These are phyloP conservation scores for Caenorhabditis panamensis DNA, from an alignment of 2,888 invertebrate species.

Conservation along the genomic window DNA sequence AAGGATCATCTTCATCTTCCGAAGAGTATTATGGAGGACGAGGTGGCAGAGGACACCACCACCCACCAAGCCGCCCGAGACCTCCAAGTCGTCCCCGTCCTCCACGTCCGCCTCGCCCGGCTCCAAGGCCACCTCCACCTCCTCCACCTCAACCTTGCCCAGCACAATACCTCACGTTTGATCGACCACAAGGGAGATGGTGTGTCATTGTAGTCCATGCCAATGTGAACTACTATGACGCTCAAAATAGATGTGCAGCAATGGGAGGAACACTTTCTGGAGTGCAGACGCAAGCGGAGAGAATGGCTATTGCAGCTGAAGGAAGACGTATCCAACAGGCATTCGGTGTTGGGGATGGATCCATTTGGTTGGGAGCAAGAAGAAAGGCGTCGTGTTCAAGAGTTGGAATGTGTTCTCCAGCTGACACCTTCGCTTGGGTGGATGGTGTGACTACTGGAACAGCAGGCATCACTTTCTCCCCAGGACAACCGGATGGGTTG, in stretches of 20 bases:
- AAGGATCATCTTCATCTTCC: no score
- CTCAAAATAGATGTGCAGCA: not conserved
- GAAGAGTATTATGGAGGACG: no score
- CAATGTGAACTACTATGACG: not conserved
- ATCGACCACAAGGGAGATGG: no score
- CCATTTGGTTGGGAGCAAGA: constrained; percentile 10
- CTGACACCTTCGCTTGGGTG: constrained; percentile 26
- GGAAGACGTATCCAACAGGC: not conserved
- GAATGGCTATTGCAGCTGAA: constrained; percentile 14
- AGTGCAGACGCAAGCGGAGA: not conserved
- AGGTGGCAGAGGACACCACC: no score
- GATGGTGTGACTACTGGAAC: constrained; percentile 18
- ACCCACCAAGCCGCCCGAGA: no score
- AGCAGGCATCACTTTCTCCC: not conserved
- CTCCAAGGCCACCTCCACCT: no score
- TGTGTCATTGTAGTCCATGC: not conserved
- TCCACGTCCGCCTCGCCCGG: no score
- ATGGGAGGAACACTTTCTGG: constrained; percentile 11
- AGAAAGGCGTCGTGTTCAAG: not conserved
- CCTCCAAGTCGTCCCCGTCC: no score
- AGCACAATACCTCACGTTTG: no score
- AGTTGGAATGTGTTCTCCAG: not conserved
- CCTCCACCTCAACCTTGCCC: no score
- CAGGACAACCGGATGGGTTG: not conserved
- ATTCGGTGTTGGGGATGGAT: not conserved